Evolutionary conservation across 2,797 vertebrate genomes (phyloP), one percentile per base, ranked within the genome.

Genomic region (Helicolenus hilgendorfi): DNA sequence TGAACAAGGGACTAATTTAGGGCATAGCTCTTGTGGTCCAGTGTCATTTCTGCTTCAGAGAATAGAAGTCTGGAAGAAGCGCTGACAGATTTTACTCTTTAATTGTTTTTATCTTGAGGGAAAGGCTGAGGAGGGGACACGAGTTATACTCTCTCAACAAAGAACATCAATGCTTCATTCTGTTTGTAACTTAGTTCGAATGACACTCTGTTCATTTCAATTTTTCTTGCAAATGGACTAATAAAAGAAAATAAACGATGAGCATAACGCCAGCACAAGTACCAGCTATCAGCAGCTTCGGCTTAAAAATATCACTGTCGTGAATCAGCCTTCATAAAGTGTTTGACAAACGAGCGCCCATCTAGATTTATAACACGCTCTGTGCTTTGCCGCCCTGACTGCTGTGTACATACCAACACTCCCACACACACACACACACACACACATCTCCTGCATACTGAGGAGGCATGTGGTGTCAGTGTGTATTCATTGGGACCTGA

Each of bases 401-500:
- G 18, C 56, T 10, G 56, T 29, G 24, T 36, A 78, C 67, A 88
- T 35, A 59, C 38, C 20, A 31, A 20, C 59, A 77, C 59, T 53
- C 27, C 18, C 33, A 33, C 75, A 72, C 59, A 72, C 45, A 45
- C 62, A 55, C 71, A 49, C 55, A 88, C 81, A 76, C 60, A 59
- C 38, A 65, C 29, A 87, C 53, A 58, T 56, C 56, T 72, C 62
- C 74, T 74, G 70, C 84, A 84, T 85, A 77, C 85, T 89, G 82
- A 75, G 59, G 69, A 93, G 83, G 78, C 76, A 72, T 81, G 72
- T n/a, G 1, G 70, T 93, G 91, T 94, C 95, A 94, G 85, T 79
- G 87, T 92, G 92, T 86, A 93, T 92, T 94, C 85, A 89, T 79
- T 71, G 67, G 56, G 83, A 72, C 68, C 67, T 68, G 89, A 92